Percentiles rank a stretch among this genome's conserved stretches.
phyloP scores from a whole-genome alignment of 2,888 invertebrate species.

The Leptinotarsa haldemani region DNA sequence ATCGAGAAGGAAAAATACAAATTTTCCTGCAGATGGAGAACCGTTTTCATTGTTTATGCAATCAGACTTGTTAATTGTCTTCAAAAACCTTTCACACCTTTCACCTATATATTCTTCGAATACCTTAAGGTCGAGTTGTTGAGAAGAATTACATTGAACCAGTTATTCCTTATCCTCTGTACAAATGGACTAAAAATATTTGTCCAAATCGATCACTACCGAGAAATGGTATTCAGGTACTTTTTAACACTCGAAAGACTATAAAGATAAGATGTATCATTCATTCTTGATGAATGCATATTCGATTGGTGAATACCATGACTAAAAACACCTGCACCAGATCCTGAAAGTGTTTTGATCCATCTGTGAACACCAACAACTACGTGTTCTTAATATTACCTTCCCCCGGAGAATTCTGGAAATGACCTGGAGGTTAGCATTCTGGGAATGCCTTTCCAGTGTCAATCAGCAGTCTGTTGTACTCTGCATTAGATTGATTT shows the following conservation, averaged over 20 bases:
- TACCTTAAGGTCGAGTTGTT: background rate
- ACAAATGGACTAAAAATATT: constrained; percentile 14
- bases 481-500: too few species aligned
- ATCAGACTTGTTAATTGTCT: background rate
- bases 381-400: too few species aligned
- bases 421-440: too few species aligned
- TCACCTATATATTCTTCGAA: background rate
- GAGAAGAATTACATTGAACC: background rate
- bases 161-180: constrained; percentile 4
- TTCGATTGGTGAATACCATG: background rate
- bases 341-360: too few species aligned
- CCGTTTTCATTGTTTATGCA: too few species aligned
- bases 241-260: background rate
- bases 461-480: too few species aligned
- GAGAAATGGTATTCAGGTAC: background rate
- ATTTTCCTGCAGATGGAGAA: too few species aligned
- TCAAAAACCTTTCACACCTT: background rate
- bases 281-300: background rate
- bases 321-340: too few species aligned
- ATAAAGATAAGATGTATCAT: constrained; percentile 11
- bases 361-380: too few species aligned
- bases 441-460: too few species aligned
- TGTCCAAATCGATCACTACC: background rate
- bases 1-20: too few species aligned
- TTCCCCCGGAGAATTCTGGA: too few species aligned